phyloP scores from a whole-genome alignment of 64 coral and sea anemone species.

The Pocillopora damicornis region DNA sequence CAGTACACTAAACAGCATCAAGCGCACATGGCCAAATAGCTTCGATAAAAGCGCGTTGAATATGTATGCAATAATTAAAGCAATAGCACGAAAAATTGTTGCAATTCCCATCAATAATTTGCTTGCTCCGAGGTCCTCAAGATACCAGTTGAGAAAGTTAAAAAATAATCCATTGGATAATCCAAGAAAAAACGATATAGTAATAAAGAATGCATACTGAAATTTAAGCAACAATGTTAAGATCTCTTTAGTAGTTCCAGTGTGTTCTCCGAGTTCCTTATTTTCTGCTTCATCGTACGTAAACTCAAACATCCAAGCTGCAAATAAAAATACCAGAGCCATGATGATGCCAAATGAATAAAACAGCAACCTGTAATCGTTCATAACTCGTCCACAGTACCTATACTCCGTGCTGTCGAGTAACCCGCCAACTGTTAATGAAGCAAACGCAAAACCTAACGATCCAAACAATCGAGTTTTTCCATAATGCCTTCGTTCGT shows the following conservation, averaged over 20 bases:
- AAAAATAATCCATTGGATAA: constrained; percentile 80
- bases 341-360: constrained; percentile 87
- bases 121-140: constrained; percentile 88
- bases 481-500: constrained; percentile 84
- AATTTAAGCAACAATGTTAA: constrained; percentile 67
- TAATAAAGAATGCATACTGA: constrained; percentile 76
- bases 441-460: constrained; percentile 78
- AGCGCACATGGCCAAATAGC: constrained; percentile 33
- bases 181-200: constrained; percentile 81
- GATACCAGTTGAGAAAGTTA: constrained; percentile 93
- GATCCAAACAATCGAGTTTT: constrained; percentile 92
- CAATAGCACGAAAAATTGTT: constrained; percentile 58
- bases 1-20: constrained; percentile 54
- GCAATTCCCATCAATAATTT: constrained; percentile 82
- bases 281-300: constrained; percentile 49
- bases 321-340: constrained; percentile 69
- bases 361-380: constrained; percentile 84
- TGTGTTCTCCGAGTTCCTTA: background rate
- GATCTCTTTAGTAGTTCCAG: constrained; percentile 43
- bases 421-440: constrained; percentile 84
- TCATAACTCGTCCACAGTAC: constrained; percentile 78
- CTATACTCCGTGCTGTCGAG: constrained; percentile 72
- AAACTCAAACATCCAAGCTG: constrained; percentile 67
- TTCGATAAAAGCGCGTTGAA: constrained; percentile 66
- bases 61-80: constrained; percentile 66